phyloP scores from a whole-genome alignment of 2,113 vertebrate genomes.

The Dromas ardeola region DNA sequence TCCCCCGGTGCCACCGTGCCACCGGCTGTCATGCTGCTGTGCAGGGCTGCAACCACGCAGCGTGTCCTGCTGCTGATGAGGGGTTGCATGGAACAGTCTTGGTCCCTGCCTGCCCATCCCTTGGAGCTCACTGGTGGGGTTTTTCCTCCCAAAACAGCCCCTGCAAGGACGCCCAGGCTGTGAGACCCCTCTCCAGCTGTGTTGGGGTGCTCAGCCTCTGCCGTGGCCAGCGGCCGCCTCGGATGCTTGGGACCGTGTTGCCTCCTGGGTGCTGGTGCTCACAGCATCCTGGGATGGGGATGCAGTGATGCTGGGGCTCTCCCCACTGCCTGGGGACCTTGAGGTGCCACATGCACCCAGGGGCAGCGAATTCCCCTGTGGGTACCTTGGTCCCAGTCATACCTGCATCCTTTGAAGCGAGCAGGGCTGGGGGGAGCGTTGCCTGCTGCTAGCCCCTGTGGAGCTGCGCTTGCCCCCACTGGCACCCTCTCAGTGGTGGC shows the following conservation, averaged over 20 bases:
- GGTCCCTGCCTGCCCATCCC: background rate
- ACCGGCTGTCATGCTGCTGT: background rate
- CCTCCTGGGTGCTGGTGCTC: background rate
- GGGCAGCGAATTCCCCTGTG: background rate
- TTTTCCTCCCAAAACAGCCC: background rate
- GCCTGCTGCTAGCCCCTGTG: background rate
- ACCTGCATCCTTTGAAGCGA: background rate
- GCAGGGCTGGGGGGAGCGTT: background rate
- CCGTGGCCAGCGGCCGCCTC: background rate
- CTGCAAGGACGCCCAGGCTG: accelerated
- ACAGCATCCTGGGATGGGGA: background rate
- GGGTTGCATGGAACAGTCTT: accelerated
- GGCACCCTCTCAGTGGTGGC: background rate
- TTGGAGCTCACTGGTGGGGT: background rate
- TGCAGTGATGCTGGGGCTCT: background rate
- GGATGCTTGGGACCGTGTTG: accelerated
- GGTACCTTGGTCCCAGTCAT: background rate
- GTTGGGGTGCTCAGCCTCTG: background rate
- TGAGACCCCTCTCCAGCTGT: background rate
- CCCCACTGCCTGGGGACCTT: accelerated
- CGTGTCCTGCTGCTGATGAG: accelerated
- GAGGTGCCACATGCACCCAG: background rate
- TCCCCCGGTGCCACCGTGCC: background rate
- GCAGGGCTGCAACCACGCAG: background rate
- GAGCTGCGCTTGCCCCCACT: background rate